Conservation (phyloP, 2,797 vertebrate genomes). For the Manis javanica region DNA sequence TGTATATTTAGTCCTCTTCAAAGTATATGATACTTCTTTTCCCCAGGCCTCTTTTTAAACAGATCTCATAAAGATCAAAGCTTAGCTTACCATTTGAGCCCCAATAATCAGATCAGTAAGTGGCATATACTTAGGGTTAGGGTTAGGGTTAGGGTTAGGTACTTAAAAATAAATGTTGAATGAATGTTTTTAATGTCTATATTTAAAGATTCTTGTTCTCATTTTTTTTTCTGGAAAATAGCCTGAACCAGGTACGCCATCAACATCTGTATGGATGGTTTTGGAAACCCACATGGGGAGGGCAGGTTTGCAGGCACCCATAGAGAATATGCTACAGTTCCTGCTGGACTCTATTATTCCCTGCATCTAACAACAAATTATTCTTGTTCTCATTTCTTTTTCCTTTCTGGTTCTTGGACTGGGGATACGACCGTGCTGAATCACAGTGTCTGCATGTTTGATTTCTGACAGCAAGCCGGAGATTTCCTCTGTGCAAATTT, state of each 20-base stretch:
- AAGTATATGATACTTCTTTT: not conserved
- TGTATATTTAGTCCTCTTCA: slow-evolving; percentile 9
- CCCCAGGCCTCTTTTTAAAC: not conserved
- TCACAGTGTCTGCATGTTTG: not conserved
- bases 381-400: not conserved
- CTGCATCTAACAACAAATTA: not conserved
- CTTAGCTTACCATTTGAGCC: slow-evolving; percentile 19
- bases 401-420: not conserved
- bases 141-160: not conserved
- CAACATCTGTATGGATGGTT: not conserved
- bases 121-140: not conserved
- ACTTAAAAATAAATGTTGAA: slow-evolving; percentile 61
- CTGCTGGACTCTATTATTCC: not conserved
- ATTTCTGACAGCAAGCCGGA: slow-evolving; percentile 10
- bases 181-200: not conserved
- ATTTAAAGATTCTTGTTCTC: not conserved
- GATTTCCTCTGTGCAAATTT: slow-evolving; percentile 50
- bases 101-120: slow-evolving; percentile 54
- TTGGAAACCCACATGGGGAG: not conserved
- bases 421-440: not conserved
- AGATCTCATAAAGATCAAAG: slow-evolving; percentile 34
- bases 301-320: not conserved
- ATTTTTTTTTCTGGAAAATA: not conserved
- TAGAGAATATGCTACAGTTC: not conserved
- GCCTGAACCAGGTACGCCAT: not conserved